Evolutionary conservation across 2,888 invertebrate species (phyloP), one percentile per base, ranked within the genome.

Genomic region (Metopia argyrocephala): DNA sequence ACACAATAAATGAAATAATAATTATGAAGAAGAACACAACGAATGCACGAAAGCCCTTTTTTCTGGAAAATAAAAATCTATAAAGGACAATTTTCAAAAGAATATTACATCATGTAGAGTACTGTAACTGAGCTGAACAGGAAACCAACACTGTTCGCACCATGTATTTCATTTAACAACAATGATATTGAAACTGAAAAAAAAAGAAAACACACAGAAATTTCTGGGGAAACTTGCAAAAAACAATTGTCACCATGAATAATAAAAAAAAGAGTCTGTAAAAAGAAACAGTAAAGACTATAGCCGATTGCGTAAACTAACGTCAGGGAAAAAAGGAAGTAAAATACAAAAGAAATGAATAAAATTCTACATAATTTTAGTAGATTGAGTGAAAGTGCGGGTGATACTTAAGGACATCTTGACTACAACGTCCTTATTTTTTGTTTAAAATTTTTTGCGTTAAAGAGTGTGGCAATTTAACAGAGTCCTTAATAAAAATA

Each of bases 311-410:
- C 64, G 50, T 70, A 46, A 73, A 68, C 68, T 71, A 57, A 62
- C 23, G 54, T 61, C 48, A 62, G 31, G 46, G 56, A 48, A 20
- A 28, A 65, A 15, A 15, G 15, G 15, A 6, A 38, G 12, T 12
- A 20, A 25, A 56, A 6, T 21, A 69, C 27, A 59, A 78, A 48
- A 69, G 64, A 73, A 73, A 61, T n/a, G 61, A 56, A 78, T 81
- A 74, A 78, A 80, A 78, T 78, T 81, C 78, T 74, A 81, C 64
- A 61, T 70, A 68, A 54, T 20, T 61, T 54, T 56, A 68, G 15
- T 2, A 61, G 21, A 57, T 52, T 50, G 61, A 68, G 48, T 57
- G 31, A 66, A 69, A 57, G 62, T 66, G 52, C 23, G 20, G 28
- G 12, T 50, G 5, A 21, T 4, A 18, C 46, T 4, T 20, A 68